These are phyloP conservation scores for Semnornis frantzii DNA, from an alignment of 2,113 vertebrate genomes.

Conservation along the genomic window DNA sequence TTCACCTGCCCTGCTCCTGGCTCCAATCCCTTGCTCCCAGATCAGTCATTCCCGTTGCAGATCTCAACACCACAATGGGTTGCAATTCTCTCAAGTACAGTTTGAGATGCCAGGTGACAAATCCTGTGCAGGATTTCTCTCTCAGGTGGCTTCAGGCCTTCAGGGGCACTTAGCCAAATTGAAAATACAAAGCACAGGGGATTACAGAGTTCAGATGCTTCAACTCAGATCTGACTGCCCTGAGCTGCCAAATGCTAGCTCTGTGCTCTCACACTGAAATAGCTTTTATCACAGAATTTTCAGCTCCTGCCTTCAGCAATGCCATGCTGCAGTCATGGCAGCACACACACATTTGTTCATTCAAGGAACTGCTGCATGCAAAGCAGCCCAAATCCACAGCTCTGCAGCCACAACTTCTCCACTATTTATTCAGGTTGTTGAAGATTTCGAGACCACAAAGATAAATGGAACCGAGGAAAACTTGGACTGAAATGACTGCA, in stretches of 20 bases:
- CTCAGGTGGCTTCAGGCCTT: background rate
- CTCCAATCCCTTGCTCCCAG: background rate
- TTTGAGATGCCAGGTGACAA: background rate
- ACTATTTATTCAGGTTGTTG: background rate
- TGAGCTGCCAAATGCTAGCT: background rate
- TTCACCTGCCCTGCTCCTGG: background rate
- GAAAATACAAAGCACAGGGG: background rate
- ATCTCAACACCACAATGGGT: background rate
- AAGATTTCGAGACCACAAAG: constrained; percentile 1
- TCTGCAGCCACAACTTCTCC: background rate
- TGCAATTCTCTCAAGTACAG: background rate
- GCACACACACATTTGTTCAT: background rate
- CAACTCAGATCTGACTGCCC: background rate
- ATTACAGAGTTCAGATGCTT: background rate
- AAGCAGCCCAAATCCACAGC: background rate
- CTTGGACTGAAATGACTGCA: background rate
- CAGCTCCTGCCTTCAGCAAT: background rate
- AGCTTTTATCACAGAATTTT: background rate
- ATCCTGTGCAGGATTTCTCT: background rate
- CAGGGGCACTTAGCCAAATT: background rate
- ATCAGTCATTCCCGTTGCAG: background rate
- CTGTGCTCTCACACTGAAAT: background rate
- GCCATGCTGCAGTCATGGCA: background rate
- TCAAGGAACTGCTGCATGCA: background rate
- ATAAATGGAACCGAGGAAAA: background rate